These are phyloP conservation scores for Ailuropoda melanoleuca DNA, from an alignment of 2,113 vertebrate genomes.

Conservation along the genomic window DNA sequence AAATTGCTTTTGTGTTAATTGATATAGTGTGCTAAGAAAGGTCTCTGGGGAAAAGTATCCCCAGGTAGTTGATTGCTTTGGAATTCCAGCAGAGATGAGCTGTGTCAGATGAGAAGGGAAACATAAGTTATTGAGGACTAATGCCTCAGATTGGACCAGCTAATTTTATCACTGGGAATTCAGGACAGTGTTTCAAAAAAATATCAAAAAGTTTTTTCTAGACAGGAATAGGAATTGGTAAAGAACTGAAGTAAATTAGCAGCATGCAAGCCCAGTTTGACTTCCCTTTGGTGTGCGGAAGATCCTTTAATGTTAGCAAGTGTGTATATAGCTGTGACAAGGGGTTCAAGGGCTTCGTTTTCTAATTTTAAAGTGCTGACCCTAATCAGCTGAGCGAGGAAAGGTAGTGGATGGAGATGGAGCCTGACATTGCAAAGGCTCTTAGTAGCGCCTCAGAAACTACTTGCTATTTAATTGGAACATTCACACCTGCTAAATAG, in stretches of 20 bases:
- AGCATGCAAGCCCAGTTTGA: conserved; percentile 45
- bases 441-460: conserved; percentile 28
- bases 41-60: conserved; percentile 82
- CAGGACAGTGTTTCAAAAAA: conserved; percentile 57
- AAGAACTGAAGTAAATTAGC: conserved; percentile 62
- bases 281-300: conserved; percentile 62
- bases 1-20: conserved; percentile 85
- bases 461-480: conserved; percentile 65
- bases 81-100: conserved; percentile 83
- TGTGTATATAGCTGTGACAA: conserved; percentile 48
- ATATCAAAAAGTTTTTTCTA: conserved; percentile 53
- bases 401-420: conserved; percentile 1
- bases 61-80: conserved; percentile 84
- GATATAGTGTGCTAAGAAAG: conserved; percentile 78
- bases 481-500: conserved; percentile 58
- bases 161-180: conserved; percentile 77
- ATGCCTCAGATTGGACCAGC: conserved; percentile 67
- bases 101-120: conserved; percentile 78
- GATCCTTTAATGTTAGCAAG: conserved; percentile 65
- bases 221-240: conserved; percentile 22
- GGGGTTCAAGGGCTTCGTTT: conserved; percentile 54
- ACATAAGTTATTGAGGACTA: conserved; percentile 75
- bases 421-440: neutral
- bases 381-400: conserved; percentile 60
- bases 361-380: conserved; percentile 74